Evolutionary conservation across 2,888 invertebrate species (phyloP).

Genomic region (Gandaritis pyraliata): DNA sequence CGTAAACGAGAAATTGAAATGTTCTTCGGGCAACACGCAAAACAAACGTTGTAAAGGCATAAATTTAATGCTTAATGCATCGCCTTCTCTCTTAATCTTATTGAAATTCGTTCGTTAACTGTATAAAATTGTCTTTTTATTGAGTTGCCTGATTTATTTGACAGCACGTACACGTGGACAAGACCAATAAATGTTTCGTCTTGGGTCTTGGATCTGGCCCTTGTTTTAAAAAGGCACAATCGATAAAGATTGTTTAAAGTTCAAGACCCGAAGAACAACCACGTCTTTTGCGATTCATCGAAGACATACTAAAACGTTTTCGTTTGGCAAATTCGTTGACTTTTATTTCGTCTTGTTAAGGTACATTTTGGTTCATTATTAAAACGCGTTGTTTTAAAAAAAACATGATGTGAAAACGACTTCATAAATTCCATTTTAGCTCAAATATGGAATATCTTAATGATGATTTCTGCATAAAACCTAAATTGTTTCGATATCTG

Average conservation of each 20-base stretch:
- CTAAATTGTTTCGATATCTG: not conserved
- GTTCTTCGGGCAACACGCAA: slow-evolving; percentile 41
- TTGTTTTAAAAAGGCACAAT: slow-evolving; percentile 63
- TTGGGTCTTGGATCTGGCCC: slow-evolving; percentile 63
- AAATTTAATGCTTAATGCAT: slow-evolving; percentile 43
- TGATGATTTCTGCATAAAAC: not conserved
- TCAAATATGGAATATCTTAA: not conserved
- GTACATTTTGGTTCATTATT: not conserved
- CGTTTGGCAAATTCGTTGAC: no score
- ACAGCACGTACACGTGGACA: slow-evolving; percentile 67
- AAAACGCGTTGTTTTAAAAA: no score
- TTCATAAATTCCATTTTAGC: not conserved
- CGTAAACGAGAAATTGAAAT: slow-evolving; percentile 41
- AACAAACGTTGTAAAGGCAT: slow-evolving; percentile 40
- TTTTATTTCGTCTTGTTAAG: no score
- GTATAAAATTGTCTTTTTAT: slow-evolving; percentile 73
- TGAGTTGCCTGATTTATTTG: slow-evolving; percentile 76
- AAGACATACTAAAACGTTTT: not conserved
- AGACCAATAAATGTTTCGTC: slow-evolving; percentile 74
- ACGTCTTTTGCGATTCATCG: not conserved
- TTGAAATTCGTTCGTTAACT: slow-evolving; percentile 68
- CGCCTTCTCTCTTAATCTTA: slow-evolving; percentile 64
- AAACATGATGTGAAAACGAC: not conserved
- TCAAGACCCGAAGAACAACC: slow-evolving; percentile 7
- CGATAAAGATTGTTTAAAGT: slow-evolving; percentile 45